Conservation (phyloP, 2,888 invertebrate genomes). For the Ophion ellenae region DNA sequence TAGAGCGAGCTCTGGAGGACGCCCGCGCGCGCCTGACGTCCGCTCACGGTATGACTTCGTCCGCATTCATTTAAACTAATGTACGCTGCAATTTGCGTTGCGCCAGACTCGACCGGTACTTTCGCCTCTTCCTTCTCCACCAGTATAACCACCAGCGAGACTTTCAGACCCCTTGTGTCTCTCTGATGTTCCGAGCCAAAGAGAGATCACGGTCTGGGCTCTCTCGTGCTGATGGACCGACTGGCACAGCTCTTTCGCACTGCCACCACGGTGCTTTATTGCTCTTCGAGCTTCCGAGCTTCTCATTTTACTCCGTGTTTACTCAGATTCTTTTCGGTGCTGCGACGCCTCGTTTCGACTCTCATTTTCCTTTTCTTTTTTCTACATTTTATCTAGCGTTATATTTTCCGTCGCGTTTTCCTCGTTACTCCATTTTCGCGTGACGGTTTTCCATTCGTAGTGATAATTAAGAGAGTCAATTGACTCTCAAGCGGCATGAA, state of each 20-base stretch:
- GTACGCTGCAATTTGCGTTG: conserved; percentile 77
- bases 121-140: conserved; percentile 43
- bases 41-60: conserved; percentile 70
- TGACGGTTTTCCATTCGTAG: background rate
- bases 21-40: conserved; percentile 58
- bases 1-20: conserved; percentile 42
- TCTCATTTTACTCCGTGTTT: conserved; percentile 37
- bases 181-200: conserved; percentile 56
- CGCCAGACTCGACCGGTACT: conserved; percentile 63
- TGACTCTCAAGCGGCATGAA: background rate
- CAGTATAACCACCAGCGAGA: conserved; percentile 11
- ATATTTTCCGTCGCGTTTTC: background rate
- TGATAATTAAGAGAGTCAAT: background rate
- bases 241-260: conserved; percentile 31
- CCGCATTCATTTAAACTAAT: conserved; percentile 79
- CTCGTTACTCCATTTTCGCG: background rate
- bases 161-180: conserved; percentile 23
- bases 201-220: conserved; percentile 57
- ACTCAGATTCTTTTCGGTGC: conserved; percentile 10
- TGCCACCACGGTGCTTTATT: conserved; percentile 5
- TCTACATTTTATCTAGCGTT: background rate
- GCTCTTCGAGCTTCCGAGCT: conserved; percentile 17
- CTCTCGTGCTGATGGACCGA: conserved; percentile 31
- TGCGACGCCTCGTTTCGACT: conserved; percentile 1
- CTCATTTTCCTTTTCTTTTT: background rate